Conservation (phyloP, 2,888 invertebrate genomes). For the Tuta absoluta region DNA sequence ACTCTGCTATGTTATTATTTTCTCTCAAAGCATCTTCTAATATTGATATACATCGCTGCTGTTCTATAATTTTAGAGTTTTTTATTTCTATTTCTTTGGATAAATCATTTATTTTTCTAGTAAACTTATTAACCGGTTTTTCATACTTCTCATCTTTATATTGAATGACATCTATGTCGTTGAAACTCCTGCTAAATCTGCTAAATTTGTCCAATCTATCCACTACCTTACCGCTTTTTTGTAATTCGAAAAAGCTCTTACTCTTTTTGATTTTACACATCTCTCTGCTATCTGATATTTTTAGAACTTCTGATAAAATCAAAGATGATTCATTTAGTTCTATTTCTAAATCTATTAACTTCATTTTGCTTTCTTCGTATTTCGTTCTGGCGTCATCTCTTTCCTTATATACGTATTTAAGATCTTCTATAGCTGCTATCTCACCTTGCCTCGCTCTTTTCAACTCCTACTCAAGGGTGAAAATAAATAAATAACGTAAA, state of each 20-base stretch:
- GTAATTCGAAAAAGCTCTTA: slow-evolving; percentile 73
- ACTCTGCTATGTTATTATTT: slow-evolving; percentile 80
- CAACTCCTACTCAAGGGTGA: slow-evolving; percentile 66
- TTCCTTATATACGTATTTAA: slow-evolving; percentile 59
- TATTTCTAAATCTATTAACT: slow-evolving; percentile 76
- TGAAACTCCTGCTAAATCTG: slow-evolving; percentile 72
- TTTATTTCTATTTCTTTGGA: slow-evolving; percentile 74
- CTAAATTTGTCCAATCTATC: slow-evolving; percentile 77
- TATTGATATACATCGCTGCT: slow-evolving; percentile 78
- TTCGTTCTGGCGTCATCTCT: slow-evolving; percentile 63
- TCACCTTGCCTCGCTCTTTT: slow-evolving; percentile 67
- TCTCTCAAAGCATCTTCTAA: slow-evolving; percentile 79
- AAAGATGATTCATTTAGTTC: slow-evolving; percentile 79
- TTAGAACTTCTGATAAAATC: slow-evolving; percentile 73
- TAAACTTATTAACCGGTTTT: slow-evolving; percentile 57
- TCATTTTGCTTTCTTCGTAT: slow-evolving; percentile 71
- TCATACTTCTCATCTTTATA: slow-evolving; percentile 48
- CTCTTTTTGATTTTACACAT: slow-evolving; percentile 65
- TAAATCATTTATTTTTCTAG: slow-evolving; percentile 67
- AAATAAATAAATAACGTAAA: slow-evolving; percentile 49
- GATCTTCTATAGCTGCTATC: slow-evolving; percentile 63
- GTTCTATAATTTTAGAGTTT: slow-evolving; percentile 78
- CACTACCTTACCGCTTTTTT: slow-evolving; percentile 82
- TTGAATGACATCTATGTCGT: slow-evolving; percentile 62
- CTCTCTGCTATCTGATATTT: slow-evolving; percentile 70